These are phyloP conservation scores for Drosophila rellima DNA, from an alignment of 2,888 invertebrate genomes.

Conservation along the genomic window DNA sequence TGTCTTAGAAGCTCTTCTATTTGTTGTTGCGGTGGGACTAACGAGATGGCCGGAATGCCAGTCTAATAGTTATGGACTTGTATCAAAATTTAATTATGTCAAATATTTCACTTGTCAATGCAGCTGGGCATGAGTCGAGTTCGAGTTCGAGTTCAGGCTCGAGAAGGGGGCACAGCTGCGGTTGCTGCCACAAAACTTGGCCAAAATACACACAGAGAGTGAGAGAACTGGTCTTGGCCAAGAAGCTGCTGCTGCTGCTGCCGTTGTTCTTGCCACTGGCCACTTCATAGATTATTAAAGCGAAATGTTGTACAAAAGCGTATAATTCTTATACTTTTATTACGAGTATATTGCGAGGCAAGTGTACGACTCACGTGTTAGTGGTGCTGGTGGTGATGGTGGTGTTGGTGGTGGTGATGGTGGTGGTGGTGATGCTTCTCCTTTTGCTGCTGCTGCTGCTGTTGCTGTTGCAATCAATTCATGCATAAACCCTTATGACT, in stretches of 20 bases:
- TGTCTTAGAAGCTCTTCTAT: slow-evolving; percentile 1
- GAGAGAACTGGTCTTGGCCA: slow-evolving; percentile 31
- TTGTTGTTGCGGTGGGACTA: slow-evolving; percentile 35
- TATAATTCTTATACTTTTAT: slow-evolving; percentile 76
- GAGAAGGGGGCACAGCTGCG: slow-evolving; percentile 52
- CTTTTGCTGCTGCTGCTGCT: slow-evolving; percentile 6
- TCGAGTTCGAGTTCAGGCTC: not conserved
- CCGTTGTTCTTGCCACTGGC: slow-evolving; percentile 26
- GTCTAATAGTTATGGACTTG: slow-evolving; percentile 76
- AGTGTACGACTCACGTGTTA: slow-evolving; percentile 29
- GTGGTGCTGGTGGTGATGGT: not conserved
- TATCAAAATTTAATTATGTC: slow-evolving; percentile 84
- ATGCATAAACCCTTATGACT: slow-evolving; percentile 81
- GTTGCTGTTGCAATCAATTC: slow-evolving; percentile 77
- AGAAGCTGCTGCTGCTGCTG: slow-evolving; percentile 34
- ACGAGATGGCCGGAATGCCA: slow-evolving; percentile 49
- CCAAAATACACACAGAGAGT: slow-evolving; percentile 1
- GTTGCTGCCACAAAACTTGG: slow-evolving; percentile 25
- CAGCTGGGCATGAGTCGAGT: slow-evolving; percentile 49
- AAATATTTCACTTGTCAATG: slow-evolving; percentile 82
- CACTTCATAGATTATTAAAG: slow-evolving; percentile 83
- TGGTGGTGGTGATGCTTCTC: slow-evolving; percentile 15
- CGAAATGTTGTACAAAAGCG: slow-evolving; percentile 74
- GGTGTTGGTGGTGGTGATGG: not conserved
- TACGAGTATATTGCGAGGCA: slow-evolving; percentile 49